These are phyloP conservation scores for Atta texana DNA, from an alignment of 1,140 invertebrate genomes.

Conservation along the genomic window DNA sequence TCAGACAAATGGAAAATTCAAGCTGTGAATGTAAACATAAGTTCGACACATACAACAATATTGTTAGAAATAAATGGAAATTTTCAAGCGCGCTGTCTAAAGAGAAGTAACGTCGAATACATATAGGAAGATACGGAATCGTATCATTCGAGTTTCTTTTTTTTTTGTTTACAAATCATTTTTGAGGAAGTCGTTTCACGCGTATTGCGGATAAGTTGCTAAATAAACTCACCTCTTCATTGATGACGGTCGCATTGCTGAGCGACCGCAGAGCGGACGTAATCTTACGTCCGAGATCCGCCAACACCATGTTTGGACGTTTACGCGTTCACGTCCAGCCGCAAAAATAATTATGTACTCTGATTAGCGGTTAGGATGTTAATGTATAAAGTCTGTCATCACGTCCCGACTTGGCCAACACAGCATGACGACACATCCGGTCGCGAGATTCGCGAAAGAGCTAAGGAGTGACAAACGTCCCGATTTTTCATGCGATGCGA, in stretches of 20 bases:
- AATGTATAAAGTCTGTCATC: conserved; percentile 56
- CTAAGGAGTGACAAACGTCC: not conserved
- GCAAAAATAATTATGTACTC: conserved; percentile 11
- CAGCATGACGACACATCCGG: conserved; percentile 69
- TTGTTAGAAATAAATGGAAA: not conserved
- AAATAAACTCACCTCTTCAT: conserved; percentile 94
- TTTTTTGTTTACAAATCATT: conserved; percentile 22
- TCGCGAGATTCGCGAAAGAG: not conserved
- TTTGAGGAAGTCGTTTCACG: not conserved
- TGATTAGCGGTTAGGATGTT: conserved; percentile 50
- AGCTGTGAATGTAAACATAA: conserved; percentile 11
- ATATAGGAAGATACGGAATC: too few species aligned
- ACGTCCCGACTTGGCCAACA: conserved; percentile 65
- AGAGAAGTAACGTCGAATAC: not conserved
- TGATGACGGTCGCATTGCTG: conserved; percentile 99
- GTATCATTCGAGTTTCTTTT: not conserved
- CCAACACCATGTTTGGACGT: conserved; percentile 97
- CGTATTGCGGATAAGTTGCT: not conserved
- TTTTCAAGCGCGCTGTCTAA: not conserved
- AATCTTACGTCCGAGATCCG: conserved; percentile 99
- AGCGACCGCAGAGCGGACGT: conserved; percentile 98
- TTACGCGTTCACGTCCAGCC: conserved; percentile 42
- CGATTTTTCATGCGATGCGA: not conserved
- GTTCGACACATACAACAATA: not conserved
- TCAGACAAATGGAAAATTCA: not conserved